A percentile compares a stretch with the other conserved stretches of the same genome.
phyloP scores from a whole-genome alignment of 2,888 invertebrate genomes.

The Caenorhabditis sinica region DNA sequence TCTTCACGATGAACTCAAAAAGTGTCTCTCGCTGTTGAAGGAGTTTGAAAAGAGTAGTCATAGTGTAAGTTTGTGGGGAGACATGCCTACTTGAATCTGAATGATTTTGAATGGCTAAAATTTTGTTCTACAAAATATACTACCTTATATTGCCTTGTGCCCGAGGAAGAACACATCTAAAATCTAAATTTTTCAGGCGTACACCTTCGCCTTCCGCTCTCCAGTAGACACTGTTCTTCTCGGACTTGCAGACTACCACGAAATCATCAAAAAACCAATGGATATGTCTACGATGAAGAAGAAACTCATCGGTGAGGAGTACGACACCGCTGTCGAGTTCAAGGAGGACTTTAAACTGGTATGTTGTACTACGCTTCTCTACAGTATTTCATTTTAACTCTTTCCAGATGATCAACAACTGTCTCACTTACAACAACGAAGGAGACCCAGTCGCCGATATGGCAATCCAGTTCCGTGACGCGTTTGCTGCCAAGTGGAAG shows the following conservation, averaged over 20 bases:
- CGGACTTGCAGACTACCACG: conserved; percentile 97
- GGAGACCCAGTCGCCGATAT: conserved; percentile 69
- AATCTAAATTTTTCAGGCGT: conserved; percentile 15
- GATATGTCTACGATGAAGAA: conserved; percentile 97
- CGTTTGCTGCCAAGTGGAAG: conserved; percentile 36
- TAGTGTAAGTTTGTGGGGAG: conserved; percentile 5
- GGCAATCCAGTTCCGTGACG: conserved; percentile 36
- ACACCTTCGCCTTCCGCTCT: conserved; percentile 91
- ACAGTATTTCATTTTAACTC: neutral
- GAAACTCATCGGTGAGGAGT: conserved; percentile 92
- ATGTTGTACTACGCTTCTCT: neutral
- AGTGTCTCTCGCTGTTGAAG: conserved; percentile 16
- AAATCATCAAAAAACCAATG: conserved; percentile 98
- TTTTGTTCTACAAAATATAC: too few species aligned
- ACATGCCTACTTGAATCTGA: too few species aligned
- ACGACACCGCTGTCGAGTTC: conserved; percentile 92
- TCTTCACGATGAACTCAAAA: conserved; percentile 48
- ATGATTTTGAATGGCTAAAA: too few species aligned
- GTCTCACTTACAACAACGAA: conserved; percentile 78
- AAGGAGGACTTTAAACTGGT: conserved; percentile 88
- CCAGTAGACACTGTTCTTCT: conserved; percentile 97
- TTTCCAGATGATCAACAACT: conserved; percentile 88
- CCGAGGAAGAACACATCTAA: too few species aligned
- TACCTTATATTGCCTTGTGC: too few species aligned
- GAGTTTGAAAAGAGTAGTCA: conserved; percentile 33